These are phyloP conservation scores for Tinea trinotella DNA, from an alignment of 2,888 invertebrate species.

Conservation along the genomic window DNA sequence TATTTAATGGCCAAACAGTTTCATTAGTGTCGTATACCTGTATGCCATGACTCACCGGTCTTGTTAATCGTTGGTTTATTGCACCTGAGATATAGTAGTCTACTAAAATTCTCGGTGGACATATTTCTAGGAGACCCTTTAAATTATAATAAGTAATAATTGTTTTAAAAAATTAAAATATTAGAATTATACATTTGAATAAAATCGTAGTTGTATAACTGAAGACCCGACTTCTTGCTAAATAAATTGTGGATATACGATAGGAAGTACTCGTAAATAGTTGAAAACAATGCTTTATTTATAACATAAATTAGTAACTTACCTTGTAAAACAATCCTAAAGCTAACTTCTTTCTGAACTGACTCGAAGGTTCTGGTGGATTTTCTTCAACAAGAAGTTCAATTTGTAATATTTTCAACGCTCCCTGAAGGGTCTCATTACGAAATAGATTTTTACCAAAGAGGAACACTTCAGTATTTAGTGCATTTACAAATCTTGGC, in stretches of 20 bases:
- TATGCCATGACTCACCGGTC: slow-evolving; percentile 63
- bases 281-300: too few species aligned
- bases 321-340: slow-evolving; percentile 78
- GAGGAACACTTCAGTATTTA: slow-evolving; percentile 61
- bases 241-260: too few species aligned
- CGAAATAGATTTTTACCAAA: slow-evolving; percentile 52
- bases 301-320: slow-evolving; percentile 23
- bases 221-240: too few species aligned
- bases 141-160: too few species aligned
- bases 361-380: slow-evolving; percentile 69
- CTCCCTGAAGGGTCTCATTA: slow-evolving; percentile 47
- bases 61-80: slow-evolving; percentile 28
- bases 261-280: too few species aligned
- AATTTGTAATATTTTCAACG: slow-evolving; percentile 31
- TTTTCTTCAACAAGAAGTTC: slow-evolving; percentile 37
- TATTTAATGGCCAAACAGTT: slow-evolving; percentile 74
- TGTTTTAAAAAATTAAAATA: too few species aligned
- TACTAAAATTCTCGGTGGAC: slow-evolving; percentile 37
- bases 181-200: too few species aligned
- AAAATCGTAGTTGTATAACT: neutral
- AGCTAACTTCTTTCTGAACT: slow-evolving; percentile 73
- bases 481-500: slow-evolving; percentile 54
- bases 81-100: slow-evolving; percentile 50
- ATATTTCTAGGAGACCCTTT: slow-evolving; percentile 19
- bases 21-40: slow-evolving; percentile 75